A percentile compares a stretch with the other conserved stretches of the same genome.
phyloP scores from a whole-genome alignment of 2,113 vertebrate species.

The Choloepus hoffmanni region DNA sequence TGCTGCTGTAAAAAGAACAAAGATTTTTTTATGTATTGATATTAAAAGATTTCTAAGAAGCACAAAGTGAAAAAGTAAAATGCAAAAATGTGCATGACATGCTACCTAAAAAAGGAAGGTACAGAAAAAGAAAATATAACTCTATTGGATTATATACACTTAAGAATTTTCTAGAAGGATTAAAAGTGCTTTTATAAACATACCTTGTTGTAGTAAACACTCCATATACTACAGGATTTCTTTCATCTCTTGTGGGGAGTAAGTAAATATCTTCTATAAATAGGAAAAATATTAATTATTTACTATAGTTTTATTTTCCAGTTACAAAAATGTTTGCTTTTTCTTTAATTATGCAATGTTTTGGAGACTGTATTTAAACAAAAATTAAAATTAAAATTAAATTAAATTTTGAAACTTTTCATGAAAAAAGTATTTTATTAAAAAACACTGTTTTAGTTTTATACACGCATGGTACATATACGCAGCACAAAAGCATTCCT shows the following conservation, averaged over 20 bases:
- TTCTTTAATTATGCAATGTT: conserved; percentile 1
- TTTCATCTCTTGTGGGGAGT: conserved; percentile 95
- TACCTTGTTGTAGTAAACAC: conserved; percentile 99
- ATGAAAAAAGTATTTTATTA: conserved; percentile 76
- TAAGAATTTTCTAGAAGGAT: neutral
- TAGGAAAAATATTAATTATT: conserved; percentile 61
- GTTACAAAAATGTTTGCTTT: neutral
- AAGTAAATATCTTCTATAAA: conserved; percentile 96
- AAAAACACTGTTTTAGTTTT: conserved; percentile 58
- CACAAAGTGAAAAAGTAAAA: neutral
- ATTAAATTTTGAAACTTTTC: neutral
- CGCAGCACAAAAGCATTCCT: conserved; percentile 62
- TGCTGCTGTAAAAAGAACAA: neutral
- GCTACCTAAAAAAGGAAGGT: neutral
- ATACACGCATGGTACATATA: conserved; percentile 63
- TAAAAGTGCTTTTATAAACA: neutral
- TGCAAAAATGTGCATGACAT: neutral
- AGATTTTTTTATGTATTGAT: neutral
- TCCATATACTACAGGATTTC: conserved; percentile 94
- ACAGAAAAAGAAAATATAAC: neutral
- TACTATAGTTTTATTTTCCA: conserved; percentile 43
- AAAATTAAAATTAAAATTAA: neutral
- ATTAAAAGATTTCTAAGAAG: neutral
- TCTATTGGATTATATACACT: neutral
- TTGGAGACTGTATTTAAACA: neutral